A percentile compares a stretch with the other conserved stretches of the same genome.
Conservation (phyloP, 92 coral and sea anemone genomes). For the Anthopleura xanthogrammica region DNA sequence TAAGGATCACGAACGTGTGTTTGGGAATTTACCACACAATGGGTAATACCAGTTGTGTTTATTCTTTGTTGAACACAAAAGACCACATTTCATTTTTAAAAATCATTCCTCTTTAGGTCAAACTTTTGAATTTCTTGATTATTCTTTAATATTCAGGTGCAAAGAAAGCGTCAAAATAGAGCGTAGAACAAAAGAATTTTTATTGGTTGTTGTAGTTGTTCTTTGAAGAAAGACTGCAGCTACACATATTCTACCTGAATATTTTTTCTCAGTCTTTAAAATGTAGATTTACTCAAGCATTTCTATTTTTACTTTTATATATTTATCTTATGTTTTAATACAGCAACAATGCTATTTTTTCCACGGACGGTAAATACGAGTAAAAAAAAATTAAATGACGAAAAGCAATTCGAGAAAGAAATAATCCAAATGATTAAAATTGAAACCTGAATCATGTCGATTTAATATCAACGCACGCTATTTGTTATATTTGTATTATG, state of each 20-base stretch:
- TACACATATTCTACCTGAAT: background rate
- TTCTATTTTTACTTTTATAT: background rate
- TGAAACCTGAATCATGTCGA: no score
- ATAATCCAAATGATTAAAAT: background rate
- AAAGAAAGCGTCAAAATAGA: background rate
- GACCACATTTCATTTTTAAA: conserved; percentile 35
- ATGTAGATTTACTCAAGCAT: background rate
- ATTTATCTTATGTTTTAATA: no score
- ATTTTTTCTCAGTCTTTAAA: background rate
- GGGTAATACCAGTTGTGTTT: conserved; percentile 12
- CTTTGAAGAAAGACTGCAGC: background rate
- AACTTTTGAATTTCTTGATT: background rate
- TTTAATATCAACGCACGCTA: background rate
- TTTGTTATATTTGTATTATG: background rate
- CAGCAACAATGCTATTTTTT: no score
- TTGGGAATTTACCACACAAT: conserved; percentile 19
- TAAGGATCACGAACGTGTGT: conserved; percentile 3
- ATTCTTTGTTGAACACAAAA: conserved; percentile 61
- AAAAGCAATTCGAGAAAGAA: no score
- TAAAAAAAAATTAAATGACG: no score
- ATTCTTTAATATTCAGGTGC: conserved; percentile 12
- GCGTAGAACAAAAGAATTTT: background rate
- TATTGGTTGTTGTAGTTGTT: background rate
- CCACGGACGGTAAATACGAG: no score
- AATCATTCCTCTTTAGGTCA: conserved; percentile 25